A percentile compares a stretch with the other conserved stretches of the same genome.
phyloP scores from a whole-genome alignment of 2,888 invertebrate genomes.

The Tenthredo scrophulariae region DNA sequence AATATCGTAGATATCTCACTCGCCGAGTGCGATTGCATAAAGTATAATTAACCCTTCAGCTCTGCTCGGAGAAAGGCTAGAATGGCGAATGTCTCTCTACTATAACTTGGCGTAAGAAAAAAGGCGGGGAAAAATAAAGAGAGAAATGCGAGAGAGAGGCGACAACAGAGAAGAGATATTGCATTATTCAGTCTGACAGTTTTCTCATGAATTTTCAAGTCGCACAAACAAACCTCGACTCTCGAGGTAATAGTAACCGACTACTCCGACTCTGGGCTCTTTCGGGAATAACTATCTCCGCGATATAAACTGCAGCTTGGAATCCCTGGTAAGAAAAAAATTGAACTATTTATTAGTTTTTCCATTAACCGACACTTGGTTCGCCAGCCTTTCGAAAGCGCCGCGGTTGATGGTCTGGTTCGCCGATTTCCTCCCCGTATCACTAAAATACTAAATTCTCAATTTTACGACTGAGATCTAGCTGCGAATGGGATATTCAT shows the following conservation, averaged over 20 bases:
- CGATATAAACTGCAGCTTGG: background rate
- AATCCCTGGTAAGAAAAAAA: background rate
- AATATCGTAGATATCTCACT: background rate
- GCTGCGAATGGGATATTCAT: conserved; percentile 16
- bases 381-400: background rate
- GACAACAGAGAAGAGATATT: conserved; percentile 55
- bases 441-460: background rate
- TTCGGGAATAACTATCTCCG: background rate
- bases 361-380: too few relatives aligned
- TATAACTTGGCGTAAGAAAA: conserved; percentile 2
- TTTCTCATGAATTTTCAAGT: conserved; percentile 66
- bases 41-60: conserved; percentile 20
- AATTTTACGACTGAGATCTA: background rate
- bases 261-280: background rate
- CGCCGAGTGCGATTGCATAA: conserved; percentile 6
- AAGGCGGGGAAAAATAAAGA: background rate
- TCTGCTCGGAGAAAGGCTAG: conserved; percentile 1
- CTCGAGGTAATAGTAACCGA: conserved; percentile 27
- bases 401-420: background rate
- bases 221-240: conserved; percentile 57
- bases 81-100: conserved; percentile 30
- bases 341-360: background rate
- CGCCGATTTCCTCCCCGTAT: background rate
- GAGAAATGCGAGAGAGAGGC: conserved; percentile 54
- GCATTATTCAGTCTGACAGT: conserved; percentile 66